Evolutionary conservation across 2,797 vertebrate genomes (phyloP), one percentile per base, ranked within the genome.

Genomic region (Characodon lateralis): DNA sequence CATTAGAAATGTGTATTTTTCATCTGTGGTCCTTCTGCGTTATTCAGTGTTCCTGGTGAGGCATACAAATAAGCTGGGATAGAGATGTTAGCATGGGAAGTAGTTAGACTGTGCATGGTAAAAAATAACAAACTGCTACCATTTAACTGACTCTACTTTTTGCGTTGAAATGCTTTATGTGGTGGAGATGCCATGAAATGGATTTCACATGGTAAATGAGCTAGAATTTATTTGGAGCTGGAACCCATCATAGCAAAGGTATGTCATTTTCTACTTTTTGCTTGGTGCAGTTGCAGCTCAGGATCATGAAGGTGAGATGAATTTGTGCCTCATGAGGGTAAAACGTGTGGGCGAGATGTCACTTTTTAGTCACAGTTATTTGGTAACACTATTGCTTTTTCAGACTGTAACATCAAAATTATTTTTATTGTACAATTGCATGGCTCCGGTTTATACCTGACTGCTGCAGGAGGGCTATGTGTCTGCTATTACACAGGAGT

Each of bases 1-100:
- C 83, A 91, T 87, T 83, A 82, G 83, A 90, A 92, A 73, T 41
- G 76, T 68, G 76, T 79, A 72, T 89, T 91, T 69, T 82, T 73
- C 58, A 76, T 88, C 59, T 85, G 78, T 12, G 20, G 79, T 78
- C 72, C 65, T 74, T 77, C 76, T 83, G 76, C 70, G 73, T 85
- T 84, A 84, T 79, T 46, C 53, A 59, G 13, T 39, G 65, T 31
- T 85, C 71, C 70, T 65, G 46, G n/a, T 78, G 72, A 73, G 83
- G 74, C 53, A 72, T 74, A 68, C 61, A 79, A 83, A 51, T 58
- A 84, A 73, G 24, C 8, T 50, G 74, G 77, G 73, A 72, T 13
- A 61, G 76, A 61, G 84, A 80, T 83, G 74, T 83, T 76, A 74
- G 26, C 55, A 76, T 10, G 68, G 79, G 46, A 77, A 80, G 74